phyloP scores from a whole-genome alignment of 2,113 vertebrate genomes.

The Pterocles burchelli region DNA sequence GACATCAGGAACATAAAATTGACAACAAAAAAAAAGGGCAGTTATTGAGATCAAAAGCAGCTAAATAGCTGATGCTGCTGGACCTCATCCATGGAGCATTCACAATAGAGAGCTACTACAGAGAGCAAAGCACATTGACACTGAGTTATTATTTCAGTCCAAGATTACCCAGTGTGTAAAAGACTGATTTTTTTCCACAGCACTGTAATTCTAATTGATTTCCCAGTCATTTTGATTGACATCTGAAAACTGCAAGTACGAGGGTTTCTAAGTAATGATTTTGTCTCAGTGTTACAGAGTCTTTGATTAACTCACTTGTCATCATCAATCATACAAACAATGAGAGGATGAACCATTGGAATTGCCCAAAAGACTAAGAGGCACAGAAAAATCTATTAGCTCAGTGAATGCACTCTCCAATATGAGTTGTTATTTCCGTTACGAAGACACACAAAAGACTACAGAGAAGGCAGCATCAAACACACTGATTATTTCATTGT shows the following conservation, averaged over 20 bases:
- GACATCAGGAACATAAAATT: background rate
- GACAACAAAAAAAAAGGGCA: background rate
- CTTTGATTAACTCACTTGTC: slow-evolving; percentile 45
- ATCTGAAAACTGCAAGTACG: slow-evolving; percentile 12
- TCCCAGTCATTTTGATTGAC: slow-evolving; percentile 18
- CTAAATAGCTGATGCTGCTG: slow-evolving; percentile 27
- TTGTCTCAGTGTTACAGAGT: background rate
- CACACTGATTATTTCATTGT: background rate
- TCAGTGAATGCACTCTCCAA: background rate
- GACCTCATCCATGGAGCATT: background rate
- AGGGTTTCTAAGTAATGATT: background rate
- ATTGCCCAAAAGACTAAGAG: background rate
- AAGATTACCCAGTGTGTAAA: slow-evolving; percentile 9
- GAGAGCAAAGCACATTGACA: slow-evolving; percentile 11
- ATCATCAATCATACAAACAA: slow-evolving; percentile 48
- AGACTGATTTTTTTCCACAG: background rate
- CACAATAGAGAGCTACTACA: background rate
- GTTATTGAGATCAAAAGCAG: background rate
- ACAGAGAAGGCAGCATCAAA: background rate
- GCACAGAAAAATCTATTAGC: background rate
- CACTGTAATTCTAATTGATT: slow-evolving; percentile 25
- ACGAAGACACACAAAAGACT: background rate
- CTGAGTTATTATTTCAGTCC: background rate
- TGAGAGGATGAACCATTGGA: background rate
- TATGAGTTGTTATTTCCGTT: background rate